Evolutionary conservation across 2,113 vertebrate genomes (phyloP), one percentile per base, ranked within the genome.

Genomic region (Psittacara wagleri): DNA sequence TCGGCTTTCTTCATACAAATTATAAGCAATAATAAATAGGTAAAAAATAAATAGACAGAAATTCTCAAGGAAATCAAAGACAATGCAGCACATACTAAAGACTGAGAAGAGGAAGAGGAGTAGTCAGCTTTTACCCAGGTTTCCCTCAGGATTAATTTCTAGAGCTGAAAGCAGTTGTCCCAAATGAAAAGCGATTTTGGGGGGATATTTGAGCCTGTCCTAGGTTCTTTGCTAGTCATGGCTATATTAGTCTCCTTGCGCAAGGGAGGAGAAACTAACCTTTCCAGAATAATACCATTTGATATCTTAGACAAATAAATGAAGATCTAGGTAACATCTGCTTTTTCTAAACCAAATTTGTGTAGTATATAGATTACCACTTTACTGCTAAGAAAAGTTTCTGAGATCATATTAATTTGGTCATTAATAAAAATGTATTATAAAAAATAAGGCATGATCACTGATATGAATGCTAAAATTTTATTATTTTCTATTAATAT

Each of bases 51-150:
- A 66, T 4, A 54, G 15, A 39, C 39, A 23, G 25, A 70, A 35
- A 27, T 23, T 6, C 6, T 35, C 28, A 74, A 41, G 9, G 18
- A 52, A 75, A 37, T 64, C 6, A 69, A 64, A 52, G 10, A 25
- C 6, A 41, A 22, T 41, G 25, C 9, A 62, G 19, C 20, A n/a
- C 15, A 24, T 24, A 25, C 11, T 18, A 51, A 68, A 57, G 23
- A 27, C 19, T 72, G 48, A 73, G 5, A 64, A 48, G 15, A n/a
- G 12, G 20, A 72, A 61, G 7, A 74, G 24, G 70, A 52, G 59
- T 2, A 2, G 3, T 16, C 8, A 0, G 0, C 8, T 55, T 73
- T 77, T 44, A 62, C 9, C 19, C 24, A 54, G 9, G 17, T 9
- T 73, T 77, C 33, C 13, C 22, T 35, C 33, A 63, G 33, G 46